phyloP scores from a whole-genome alignment of 2,888 invertebrate species.

The Andrena hattorfiana region DNA sequence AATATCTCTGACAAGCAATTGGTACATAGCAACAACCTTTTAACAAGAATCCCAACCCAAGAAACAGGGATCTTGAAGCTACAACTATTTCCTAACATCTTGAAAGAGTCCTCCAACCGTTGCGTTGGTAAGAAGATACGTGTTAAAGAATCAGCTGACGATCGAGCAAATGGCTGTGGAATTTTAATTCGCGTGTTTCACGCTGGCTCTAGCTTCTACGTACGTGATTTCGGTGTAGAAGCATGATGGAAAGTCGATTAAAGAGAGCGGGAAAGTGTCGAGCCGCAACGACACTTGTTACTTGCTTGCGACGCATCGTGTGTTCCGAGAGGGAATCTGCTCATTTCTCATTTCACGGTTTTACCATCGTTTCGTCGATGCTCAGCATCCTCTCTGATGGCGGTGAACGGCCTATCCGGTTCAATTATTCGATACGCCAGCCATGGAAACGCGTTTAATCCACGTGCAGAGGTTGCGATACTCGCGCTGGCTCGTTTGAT shows the following conservation, averaged over 20 bases:
- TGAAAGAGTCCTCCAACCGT: not conserved
- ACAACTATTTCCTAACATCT: not conserved
- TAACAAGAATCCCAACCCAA: not conserved
- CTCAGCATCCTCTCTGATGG: not conserved
- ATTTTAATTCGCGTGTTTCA: slow-evolving; percentile 33
- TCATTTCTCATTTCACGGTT: slow-evolving; percentile 34
- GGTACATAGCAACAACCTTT: not conserved
- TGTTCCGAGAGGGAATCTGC: not conserved
- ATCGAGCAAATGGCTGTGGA: slow-evolving; percentile 9
- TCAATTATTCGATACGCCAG: slow-evolving; percentile 56
- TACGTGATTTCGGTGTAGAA: slow-evolving; percentile 8
- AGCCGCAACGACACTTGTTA: slow-evolving; percentile 17
- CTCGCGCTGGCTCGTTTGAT: slow-evolving; percentile 15
- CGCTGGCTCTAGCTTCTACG: not conserved
- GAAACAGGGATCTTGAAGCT: not conserved
- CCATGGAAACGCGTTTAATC: slow-evolving; percentile 18
- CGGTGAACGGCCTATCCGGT: slow-evolving; percentile 45
- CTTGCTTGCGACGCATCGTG: not conserved
- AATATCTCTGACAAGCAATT: not conserved
- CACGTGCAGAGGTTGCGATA: slow-evolving; percentile 20
- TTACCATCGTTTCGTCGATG: slow-evolving; percentile 31
- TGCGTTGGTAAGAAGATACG: not conserved
- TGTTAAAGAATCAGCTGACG: slow-evolving; percentile 37
- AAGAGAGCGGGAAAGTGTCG: slow-evolving; percentile 30
- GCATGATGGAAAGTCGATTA: slow-evolving; percentile 3